Percentiles rank a stretch among this genome's conserved stretches.
Conservation (phyloP, 2,113 vertebrate genomes). For the rat (Rattus norvegicus) region DNA sequence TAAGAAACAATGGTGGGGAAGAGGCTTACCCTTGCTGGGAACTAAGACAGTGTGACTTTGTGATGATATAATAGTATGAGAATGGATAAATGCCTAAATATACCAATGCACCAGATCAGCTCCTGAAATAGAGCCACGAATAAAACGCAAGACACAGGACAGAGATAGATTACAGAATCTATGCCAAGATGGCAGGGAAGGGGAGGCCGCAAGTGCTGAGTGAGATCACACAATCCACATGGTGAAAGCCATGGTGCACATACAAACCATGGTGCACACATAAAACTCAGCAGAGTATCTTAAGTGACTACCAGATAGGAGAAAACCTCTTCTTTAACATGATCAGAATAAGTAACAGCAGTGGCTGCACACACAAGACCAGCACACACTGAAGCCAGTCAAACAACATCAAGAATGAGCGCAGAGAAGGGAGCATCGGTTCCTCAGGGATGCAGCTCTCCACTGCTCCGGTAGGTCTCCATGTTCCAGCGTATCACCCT, state of each 20-base stretch:
- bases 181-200: neutral
- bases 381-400: neutral
- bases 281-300: conserved; percentile 19
- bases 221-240: neutral
- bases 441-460: neutral
- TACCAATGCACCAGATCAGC: neutral
- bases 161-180: neutral
- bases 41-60: conserved; percentile 23
- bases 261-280: neutral
- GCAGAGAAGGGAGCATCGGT: neutral
- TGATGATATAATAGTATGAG: neutral
- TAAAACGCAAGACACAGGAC: neutral
- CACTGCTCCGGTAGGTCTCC: neutral
- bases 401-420: neutral
- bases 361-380: neutral
- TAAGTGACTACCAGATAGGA: neutral
- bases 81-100: neutral
- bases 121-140: neutral
- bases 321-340: neutral
- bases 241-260: conserved; percentile 8
- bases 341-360: neutral
- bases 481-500: neutral
- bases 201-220: neutral
- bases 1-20: neutral
- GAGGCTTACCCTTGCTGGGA: neutral